These are phyloP conservation scores for Sphenodon punctatus DNA, from an alignment of 2,797 vertebrate genomes.

Conservation along the genomic window DNA sequence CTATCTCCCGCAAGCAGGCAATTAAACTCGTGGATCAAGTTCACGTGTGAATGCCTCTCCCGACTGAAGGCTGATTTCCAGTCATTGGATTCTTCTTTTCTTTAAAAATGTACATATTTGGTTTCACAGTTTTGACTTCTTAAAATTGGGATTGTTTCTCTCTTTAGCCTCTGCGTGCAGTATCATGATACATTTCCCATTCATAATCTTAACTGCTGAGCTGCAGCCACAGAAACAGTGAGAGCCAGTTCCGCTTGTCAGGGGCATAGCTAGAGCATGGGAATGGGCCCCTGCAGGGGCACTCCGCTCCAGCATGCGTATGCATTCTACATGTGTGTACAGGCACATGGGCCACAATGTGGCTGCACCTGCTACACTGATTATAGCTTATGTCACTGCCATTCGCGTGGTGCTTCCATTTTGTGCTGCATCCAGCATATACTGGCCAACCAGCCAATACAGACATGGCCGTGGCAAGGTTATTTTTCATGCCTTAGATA, in stretches of 20 bases:
- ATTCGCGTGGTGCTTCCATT: not conserved
- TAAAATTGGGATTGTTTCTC: not conserved
- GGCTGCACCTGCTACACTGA: too few species aligned
- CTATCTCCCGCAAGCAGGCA: too few species aligned
- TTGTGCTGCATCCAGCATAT: conserved; percentile 3
- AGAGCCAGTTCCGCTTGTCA: not conserved
- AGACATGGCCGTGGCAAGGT: conserved; percentile 18
- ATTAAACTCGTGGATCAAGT: too few species aligned
- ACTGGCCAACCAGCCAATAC: conserved; percentile 8
- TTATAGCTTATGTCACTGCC: too few species aligned
- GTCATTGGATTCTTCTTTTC: not conserved
- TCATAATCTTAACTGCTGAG: not conserved
- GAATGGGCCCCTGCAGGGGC: too few species aligned
- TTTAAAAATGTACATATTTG: not conserved
- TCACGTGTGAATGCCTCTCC: too few species aligned
- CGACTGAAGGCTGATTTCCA: not conserved
- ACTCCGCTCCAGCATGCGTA: too few species aligned
- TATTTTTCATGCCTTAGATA: not conserved
- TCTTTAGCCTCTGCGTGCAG: not conserved
- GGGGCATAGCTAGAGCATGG: too few species aligned
- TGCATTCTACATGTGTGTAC: too few species aligned
- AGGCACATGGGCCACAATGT: too few species aligned
- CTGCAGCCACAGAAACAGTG: not conserved
- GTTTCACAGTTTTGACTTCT: rapidly evolving
- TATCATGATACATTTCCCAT: not conserved